A percentile compares a stretch with the other conserved stretches of the same genome.
phyloP scores from a whole-genome alignment of 2,888 invertebrate genomes.

The Merodon equestris region DNA sequence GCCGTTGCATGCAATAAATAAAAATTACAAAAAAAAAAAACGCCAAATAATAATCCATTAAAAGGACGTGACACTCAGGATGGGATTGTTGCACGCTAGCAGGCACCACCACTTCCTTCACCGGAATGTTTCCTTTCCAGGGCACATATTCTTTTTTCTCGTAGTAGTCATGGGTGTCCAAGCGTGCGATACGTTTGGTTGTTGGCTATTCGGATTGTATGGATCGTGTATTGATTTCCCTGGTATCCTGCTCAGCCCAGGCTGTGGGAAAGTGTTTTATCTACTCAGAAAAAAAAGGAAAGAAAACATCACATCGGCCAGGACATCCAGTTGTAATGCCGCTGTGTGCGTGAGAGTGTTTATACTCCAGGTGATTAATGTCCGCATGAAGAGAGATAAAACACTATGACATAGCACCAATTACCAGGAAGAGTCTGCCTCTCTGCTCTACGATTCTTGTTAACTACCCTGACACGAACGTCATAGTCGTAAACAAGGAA shows the following conservation, averaged over 20 bases:
- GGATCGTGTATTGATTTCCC: conserved; percentile 9
- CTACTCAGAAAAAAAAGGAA: conserved; percentile 7
- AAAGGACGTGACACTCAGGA: conserved; percentile 40
- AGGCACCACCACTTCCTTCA: neutral
- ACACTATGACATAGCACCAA: conserved; percentile 34
- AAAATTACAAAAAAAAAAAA: conserved; percentile 15
- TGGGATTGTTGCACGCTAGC: conserved; percentile 14
- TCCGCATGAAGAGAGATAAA: conserved; percentile 8
- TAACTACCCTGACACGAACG: neutral
- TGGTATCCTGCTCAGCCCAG: too few species aligned
- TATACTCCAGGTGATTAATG: conserved; percentile 25
- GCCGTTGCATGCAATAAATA: conserved; percentile 31
- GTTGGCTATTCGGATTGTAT: conserved; percentile 16
- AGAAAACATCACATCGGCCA: too few species aligned
- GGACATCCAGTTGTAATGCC: too few species aligned
- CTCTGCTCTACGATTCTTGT: neutral
- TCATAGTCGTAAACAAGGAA: too few species aligned
- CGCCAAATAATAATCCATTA: conserved; percentile 47
- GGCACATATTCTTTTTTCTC: too few species aligned
- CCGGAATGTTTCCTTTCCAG: too few species aligned
- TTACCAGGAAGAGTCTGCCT: too few species aligned
- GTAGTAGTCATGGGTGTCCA: too few species aligned
- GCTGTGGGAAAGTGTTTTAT: conserved; percentile 10
- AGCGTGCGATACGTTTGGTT: neutral
- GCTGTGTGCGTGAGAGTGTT: too few species aligned